A percentile compares a stretch with the other conserved stretches of the same genome.
Evolutionary conservation across 23 tunicate genomes (phyloP).

Genomic region (Ascidia mentula): DNA sequence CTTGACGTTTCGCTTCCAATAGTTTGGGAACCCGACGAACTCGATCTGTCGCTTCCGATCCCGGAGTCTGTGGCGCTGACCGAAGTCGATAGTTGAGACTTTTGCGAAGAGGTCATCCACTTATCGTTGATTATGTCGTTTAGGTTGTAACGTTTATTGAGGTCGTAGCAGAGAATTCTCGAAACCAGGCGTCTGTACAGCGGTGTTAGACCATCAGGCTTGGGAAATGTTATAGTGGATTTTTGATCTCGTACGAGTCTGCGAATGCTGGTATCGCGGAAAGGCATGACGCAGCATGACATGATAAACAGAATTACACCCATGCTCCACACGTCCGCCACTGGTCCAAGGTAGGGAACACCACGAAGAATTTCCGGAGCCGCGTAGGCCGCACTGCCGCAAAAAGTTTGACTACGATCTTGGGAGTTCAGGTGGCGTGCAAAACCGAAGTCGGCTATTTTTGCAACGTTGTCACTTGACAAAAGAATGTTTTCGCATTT

Average conservation of each 20-base stretch:
- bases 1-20: too few relatives aligned
- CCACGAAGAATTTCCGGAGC: constrained; percentile 74
- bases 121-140: constrained; percentile 38
- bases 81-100: background rate
- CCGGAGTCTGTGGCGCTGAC: constrained; percentile 37
- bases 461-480: constrained; percentile 15
- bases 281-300: constrained; percentile 62
- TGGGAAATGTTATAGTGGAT: constrained; percentile 29
- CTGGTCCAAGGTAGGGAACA: constrained; percentile 42
- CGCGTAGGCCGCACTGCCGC: constrained; percentile 87
- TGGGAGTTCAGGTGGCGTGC: constrained; percentile 23
- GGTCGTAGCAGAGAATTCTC: constrained; percentile 32
- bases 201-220: background rate
- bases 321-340: constrained; percentile 68
- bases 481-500: constrained; percentile 71
- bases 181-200: constrained; percentile 41
- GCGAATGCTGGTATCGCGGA: constrained; percentile 44
- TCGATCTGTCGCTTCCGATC: constrained; percentile 28
- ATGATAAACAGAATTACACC: constrained; percentile 74
- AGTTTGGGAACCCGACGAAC: constrained; percentile 1
- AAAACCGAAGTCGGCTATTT: constrained; percentile 80
- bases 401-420: constrained; percentile 44
- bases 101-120: constrained; percentile 30
- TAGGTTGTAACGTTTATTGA: constrained; percentile 33
- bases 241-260: constrained; percentile 45